These are phyloP conservation scores for Hippocampus mohnikei DNA, from an alignment of 2,113 vertebrate genomes.

Conservation along the genomic window DNA sequence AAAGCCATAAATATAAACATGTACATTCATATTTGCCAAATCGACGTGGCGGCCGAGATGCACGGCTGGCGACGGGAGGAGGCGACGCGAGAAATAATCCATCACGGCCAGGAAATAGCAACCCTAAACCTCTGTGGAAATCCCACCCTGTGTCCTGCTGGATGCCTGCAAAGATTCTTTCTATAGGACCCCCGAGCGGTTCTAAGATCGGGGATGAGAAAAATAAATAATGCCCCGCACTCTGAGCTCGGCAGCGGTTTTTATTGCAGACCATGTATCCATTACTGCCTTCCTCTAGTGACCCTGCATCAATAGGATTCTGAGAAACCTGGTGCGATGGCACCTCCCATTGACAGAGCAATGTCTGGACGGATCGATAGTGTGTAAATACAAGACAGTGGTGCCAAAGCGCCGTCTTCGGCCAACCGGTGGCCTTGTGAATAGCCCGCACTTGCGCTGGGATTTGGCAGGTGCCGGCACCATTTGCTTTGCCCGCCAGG, in stretches of 20 bases:
- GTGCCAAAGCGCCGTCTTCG: constrained; percentile 39
- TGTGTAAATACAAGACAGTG: constrained; percentile 75
- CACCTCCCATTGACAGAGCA: constrained; percentile 70
- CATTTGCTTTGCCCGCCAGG: no score
- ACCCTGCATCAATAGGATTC: constrained; percentile 65
- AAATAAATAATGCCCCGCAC: constrained; percentile 50
- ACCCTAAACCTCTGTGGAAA: constrained; percentile 58
- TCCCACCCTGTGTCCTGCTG: constrained; percentile 46
- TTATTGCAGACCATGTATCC: constrained; percentile 68
- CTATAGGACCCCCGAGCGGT: constrained; percentile 57
- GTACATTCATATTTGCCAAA: constrained; percentile 67
- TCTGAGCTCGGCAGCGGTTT: constrained; percentile 59
- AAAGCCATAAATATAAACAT: constrained; percentile 66
- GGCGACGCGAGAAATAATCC: constrained; percentile 68
- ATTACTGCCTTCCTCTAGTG: constrained; percentile 72
- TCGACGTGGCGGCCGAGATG: constrained; percentile 54
- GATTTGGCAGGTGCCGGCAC: no score
- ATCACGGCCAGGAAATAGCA: constrained; percentile 71
- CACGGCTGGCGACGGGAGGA: constrained; percentile 66
- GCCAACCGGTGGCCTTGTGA: no score
- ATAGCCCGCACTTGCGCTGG: not conserved
- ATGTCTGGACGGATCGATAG: constrained; percentile 73
- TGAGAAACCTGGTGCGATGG: constrained; percentile 60
- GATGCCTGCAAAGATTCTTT: constrained; percentile 45
- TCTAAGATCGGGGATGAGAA: constrained; percentile 56